Percentiles rank a stretch among this genome's conserved stretches.
phyloP scores from a whole-genome alignment of 2,797 vertebrate genomes.

The Lepus townsendii region DNA sequence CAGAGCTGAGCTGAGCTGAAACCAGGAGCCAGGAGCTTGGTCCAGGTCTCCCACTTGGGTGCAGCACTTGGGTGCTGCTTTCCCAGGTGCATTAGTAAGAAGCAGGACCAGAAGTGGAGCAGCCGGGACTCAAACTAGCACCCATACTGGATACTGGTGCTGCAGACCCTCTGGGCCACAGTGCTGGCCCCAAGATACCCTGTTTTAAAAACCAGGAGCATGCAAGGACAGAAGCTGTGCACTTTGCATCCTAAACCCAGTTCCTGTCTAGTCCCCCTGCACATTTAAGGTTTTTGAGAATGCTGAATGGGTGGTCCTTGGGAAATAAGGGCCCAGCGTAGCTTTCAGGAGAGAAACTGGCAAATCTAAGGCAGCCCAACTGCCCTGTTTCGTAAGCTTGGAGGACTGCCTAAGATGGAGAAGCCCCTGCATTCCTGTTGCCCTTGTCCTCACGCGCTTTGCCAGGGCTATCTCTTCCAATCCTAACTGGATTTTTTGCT shows the following conservation, averaged over 20 bases:
- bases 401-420: not conserved
- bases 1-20: no score
- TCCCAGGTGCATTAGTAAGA: no score
- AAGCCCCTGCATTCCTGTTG: not conserved
- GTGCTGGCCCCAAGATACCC: not conserved
- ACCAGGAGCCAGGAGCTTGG: no score
- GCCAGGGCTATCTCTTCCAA: not conserved
- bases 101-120: no score
- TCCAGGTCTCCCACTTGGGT: no score
- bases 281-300: not conserved
- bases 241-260: conserved; percentile 38
- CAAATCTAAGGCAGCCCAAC: not conserved
- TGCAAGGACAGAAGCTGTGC: not conserved
- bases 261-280: not conserved
- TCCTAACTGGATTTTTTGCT: conserved; percentile 27
- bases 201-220: not conserved
- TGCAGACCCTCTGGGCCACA: no score
- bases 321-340: conserved; percentile 12
- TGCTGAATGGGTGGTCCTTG: not conserved
- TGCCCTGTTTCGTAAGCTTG: not conserved
- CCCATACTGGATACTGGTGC: no score
- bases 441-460: not conserved
- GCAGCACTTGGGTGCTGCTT: no score
- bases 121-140: no score
- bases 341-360: conserved; percentile 18